A percentile compares a stretch with the other conserved stretches of the same genome.
These are phyloP conservation scores for Lasius platythorax DNA, from an alignment of 2,888 invertebrate genomes.

Conservation along the genomic window DNA sequence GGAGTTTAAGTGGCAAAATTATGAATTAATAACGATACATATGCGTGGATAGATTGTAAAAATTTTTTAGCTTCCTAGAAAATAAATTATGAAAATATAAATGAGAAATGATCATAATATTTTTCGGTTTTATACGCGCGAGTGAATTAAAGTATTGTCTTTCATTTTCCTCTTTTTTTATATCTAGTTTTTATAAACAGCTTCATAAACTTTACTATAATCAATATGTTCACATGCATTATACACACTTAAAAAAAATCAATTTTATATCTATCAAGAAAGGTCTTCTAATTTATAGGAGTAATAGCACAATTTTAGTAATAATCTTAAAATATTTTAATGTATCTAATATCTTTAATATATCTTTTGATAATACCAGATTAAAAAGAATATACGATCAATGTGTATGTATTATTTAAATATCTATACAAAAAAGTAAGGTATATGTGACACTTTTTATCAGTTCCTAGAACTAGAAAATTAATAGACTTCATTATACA, in stretches of 20 bases:
- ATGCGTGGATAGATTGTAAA: neutral
- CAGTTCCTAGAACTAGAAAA: neutral
- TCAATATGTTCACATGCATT: neutral
- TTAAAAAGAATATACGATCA: neutral
- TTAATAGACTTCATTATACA: slow-evolving; percentile 19
- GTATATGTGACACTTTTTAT: neutral
- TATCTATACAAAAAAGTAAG: neutral
- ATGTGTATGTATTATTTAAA: neutral
- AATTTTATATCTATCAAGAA: neutral
- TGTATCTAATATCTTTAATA: neutral
- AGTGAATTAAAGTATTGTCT: neutral
- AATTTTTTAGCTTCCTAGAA: neutral
- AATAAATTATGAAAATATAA: slow-evolving; percentile 5
- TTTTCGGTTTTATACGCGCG: neutral
- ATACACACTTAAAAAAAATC: neutral
- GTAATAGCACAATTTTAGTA: neutral
- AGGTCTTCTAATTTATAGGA: neutral
- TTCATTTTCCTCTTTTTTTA: neutral
- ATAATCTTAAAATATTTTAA: neutral
- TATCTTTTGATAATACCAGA: neutral
- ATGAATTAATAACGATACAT: neutral
- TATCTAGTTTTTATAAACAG: neutral
- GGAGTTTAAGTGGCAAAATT: neutral
- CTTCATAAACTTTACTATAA: neutral
- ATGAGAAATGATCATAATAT: neutral